Evolutionary conservation across 2,113 vertebrate species (phyloP).

Genomic region (Nettapus auritus): DNA sequence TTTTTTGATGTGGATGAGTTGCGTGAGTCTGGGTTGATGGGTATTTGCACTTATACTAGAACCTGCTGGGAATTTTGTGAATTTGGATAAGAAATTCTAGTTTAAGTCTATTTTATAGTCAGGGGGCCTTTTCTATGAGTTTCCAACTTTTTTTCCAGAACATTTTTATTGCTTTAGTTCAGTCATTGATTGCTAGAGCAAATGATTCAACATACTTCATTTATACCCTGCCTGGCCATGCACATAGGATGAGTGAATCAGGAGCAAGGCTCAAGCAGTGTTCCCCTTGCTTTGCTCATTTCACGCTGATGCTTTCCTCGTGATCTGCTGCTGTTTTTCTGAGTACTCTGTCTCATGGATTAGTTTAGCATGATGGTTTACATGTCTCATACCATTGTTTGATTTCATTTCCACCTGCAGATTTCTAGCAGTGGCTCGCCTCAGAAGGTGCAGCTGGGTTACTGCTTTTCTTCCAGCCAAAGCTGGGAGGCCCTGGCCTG

Average conservation of each 20-base stretch:
- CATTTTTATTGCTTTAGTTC: not conserved
- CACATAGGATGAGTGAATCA: not conserved
- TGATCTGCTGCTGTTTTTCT: not conserved
- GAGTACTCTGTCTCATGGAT: not conserved
- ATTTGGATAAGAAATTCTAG: not conserved
- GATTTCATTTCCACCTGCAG: not conserved
- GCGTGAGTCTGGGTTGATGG: not conserved
- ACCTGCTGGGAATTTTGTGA: not conserved
- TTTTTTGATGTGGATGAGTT: not conserved
- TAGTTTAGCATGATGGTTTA: not conserved
- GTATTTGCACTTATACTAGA: not conserved
- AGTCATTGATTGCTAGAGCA: not conserved
- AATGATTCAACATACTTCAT: not conserved
- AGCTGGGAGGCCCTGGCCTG: not conserved
- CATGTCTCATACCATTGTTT: rapidly evolving
- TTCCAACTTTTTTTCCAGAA: not conserved
- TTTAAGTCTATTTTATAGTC: not conserved
- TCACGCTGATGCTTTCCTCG: not conserved
- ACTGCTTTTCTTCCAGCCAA: not conserved
- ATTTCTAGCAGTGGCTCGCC: not conserved
- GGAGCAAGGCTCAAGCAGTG: not conserved
- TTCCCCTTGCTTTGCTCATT: not conserved
- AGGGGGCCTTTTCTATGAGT: not conserved
- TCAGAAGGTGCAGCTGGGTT: not conserved
- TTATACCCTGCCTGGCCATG: not conserved